phyloP scores from a whole-genome alignment of 2,113 vertebrate species.

The Thalassarche chlororhynchos region DNA sequence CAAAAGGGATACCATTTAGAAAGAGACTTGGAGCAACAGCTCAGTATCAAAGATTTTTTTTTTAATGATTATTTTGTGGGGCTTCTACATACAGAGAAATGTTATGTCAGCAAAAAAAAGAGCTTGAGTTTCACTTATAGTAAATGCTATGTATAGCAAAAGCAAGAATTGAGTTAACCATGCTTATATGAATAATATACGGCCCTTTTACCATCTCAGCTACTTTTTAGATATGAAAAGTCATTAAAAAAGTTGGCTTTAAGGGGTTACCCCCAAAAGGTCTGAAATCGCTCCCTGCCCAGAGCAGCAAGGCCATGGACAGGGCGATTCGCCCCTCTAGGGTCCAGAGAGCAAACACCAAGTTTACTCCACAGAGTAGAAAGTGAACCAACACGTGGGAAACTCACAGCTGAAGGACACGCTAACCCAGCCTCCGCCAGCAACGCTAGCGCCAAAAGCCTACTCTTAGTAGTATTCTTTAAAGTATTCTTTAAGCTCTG shows the following conservation, averaged over 20 bases:
- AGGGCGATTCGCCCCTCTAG: rapidly evolving
- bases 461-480: too few species aligned
- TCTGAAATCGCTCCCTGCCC: not conserved
- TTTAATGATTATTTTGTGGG: not conserved
- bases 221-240: not conserved
- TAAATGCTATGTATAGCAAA: not conserved
- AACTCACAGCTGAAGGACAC: rapidly evolving
- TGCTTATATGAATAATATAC: not conserved
- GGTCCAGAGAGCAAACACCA: not conserved
- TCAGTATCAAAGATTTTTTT: not conserved
- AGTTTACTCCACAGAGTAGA: not conserved
- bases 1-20: not conserved
- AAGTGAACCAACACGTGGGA: not conserved
- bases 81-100: not conserved
- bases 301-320: not conserved
- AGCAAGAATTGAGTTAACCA: not conserved
- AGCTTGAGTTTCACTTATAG: not conserved
- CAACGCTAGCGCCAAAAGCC: not conserved
- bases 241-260: not conserved
- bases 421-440: not conserved
- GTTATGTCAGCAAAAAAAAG: not conserved
- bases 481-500: not conserved
- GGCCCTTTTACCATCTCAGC: not conserved
- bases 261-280: not conserved
- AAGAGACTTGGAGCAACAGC: not conserved